Base-by-base conservation (phyloP, 1,140 invertebrate species). In the Stegodyphus dumicola region DNA sequence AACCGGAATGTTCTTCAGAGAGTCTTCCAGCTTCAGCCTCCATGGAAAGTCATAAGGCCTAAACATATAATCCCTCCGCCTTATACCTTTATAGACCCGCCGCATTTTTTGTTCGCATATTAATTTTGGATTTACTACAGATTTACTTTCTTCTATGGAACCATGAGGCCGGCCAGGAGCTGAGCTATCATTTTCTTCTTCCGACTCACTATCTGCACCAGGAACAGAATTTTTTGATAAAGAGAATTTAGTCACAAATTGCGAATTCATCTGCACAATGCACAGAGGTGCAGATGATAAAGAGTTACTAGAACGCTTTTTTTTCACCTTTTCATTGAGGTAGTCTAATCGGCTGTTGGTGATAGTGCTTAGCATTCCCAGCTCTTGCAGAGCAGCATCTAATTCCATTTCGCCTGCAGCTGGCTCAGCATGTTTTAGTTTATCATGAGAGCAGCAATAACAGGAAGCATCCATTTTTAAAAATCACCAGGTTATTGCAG, bases 161-260 rank as follows among this genome's bases (percentile, higher is more conserved):
- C 33, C 33, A 33, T 33, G 33, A 33, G 33, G 33, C 71, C 71
- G 67, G 5, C 15, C 13, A 9, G 33, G 33, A 69, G 17, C 33
- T 33, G 67, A n/a, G 11, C 67, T n/a, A 52, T 53, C 52, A 49
- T 53, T n/a, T 13, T 75, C 79, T 2, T 67, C 71, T 64, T 65
- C 33, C 5, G 67, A 80, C 48, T 83, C 60, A 49, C 60, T 53
- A 5, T 83, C 79, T 15, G 56, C 56, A 11, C 48, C 18, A n/a
- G 81, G 7, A 52, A 13, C 11, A 74, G 70, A 73, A 13, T 71
- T 48, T 73, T 71, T 77, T 0, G 67, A 73, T 7, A 86, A 52
- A 4, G 84, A 78, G 54, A 86, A 86, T 11, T 78, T 65, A 13
- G 75, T 80, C 9, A 86, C 56, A 69, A 79, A 79, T 10, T 79